Evolutionary conservation across 1,140 invertebrate species (phyloP).

Genomic region (Nomia melanderi): DNA sequence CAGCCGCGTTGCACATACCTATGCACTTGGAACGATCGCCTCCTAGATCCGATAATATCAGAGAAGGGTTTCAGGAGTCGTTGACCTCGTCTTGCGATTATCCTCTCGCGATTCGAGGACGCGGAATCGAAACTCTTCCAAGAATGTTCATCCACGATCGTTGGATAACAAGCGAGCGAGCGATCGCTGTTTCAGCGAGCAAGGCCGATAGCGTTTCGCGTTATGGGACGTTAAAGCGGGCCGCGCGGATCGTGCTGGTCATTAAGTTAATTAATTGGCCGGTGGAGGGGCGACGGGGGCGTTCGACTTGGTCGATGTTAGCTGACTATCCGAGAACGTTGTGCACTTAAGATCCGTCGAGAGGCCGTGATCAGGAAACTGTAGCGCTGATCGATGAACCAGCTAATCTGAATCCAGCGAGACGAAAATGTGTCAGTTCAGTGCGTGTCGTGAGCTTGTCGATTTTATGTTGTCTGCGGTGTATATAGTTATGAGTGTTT

Average conservation of each 20-base stretch:
- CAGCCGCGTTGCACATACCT: not conserved
- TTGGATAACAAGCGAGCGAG: conserved; percentile 7
- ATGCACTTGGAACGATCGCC: not conserved
- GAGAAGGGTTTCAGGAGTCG: conserved; percentile 17
- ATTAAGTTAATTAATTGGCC: conserved; percentile 68
- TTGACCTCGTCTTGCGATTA: conserved; percentile 39
- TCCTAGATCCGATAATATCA: conserved; percentile 23
- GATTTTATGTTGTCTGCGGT: not conserved
- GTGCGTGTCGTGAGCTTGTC: not conserved
- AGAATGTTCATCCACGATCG: not conserved
- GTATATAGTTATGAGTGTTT: not conserved
- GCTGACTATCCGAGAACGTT: not conserved
- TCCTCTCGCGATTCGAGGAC: conserved; percentile 35
- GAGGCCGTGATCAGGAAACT: no score
- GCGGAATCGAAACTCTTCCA: conserved; percentile 36
- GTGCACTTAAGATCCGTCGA: conserved; percentile 19
- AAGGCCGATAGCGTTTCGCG: conserved; percentile 11
- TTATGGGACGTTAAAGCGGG: conserved; percentile 16
- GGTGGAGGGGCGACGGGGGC: conserved; percentile 1
- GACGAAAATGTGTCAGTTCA: conserved; percentile 3
- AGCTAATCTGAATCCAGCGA: conserved; percentile 16
- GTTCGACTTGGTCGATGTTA: not conserved
- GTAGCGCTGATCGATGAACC: conserved; percentile 20
- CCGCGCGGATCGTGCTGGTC: conserved; percentile 35
- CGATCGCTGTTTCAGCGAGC: not conserved